These are phyloP conservation scores for Eupeodes corollae DNA, from an alignment of 1,140 invertebrate genomes.

Conservation along the genomic window DNA sequence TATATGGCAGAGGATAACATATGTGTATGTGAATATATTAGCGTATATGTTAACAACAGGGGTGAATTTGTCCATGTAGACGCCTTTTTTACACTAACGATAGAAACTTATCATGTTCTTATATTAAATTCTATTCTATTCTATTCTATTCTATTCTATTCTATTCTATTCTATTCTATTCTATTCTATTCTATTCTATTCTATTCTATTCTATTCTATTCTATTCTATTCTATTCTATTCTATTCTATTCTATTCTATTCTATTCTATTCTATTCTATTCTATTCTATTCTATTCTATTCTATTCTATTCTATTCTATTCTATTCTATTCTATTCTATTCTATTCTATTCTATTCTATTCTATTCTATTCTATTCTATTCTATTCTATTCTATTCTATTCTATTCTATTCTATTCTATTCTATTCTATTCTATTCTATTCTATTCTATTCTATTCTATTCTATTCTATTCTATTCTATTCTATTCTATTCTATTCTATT, in stretches of 20 bases:
- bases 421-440: constrained; percentile 6
- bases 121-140: constrained; percentile 5
- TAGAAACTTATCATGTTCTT: not conserved
- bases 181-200: constrained; percentile 9
- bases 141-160: constrained; percentile 10
- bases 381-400: constrained; percentile 6
- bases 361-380: constrained; percentile 6
- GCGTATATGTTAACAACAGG: too few relatives aligned
- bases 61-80: too few relatives aligned
- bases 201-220: constrained; percentile 8
- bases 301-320: constrained; percentile 5
- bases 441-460: constrained; percentile 6
- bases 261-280: constrained; percentile 6
- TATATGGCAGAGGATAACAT: too few relatives aligned
- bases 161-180: constrained; percentile 9
- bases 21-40: too few relatives aligned
- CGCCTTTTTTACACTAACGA: too few relatives aligned
- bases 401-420: constrained; percentile 6
- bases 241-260: constrained; percentile 7
- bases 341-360: constrained; percentile 5
- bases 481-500: constrained; percentile 4
- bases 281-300: constrained; percentile 6
- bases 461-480: constrained; percentile 6
- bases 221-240: constrained; percentile 8
- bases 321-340: constrained; percentile 5